Evolutionary conservation across 2,888 invertebrate genomes (phyloP), one percentile per base, ranked within the genome.

Genomic region (Noctuana brunneofusca): DNA sequence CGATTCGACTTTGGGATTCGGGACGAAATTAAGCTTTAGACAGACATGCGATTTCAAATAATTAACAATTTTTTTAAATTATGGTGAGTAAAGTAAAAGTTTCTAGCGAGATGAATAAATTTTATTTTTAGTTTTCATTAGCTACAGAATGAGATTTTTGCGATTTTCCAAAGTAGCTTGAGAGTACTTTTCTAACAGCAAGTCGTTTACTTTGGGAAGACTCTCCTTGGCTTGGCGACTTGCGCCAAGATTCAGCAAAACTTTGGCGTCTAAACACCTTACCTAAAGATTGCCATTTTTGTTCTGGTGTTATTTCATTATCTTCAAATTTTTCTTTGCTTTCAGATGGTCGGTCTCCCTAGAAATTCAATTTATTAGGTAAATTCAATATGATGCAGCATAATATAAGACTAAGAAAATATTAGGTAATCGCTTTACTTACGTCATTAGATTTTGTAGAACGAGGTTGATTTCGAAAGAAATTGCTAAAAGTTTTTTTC

Each of bases 281-380:
- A 0, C 91, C 91, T 66, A 91, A 71, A 32, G 90, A 90, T 71
- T 91, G 91, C 90, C 91, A 91, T 72, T 90, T 91, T 69, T 88
- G 90, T 66, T 91, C 90, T 52, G 83, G 81, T 65, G 72, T 80
- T 58, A 89, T 72, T 72, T 85, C 83, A 71, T 86, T 86, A 43
- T 82, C 83, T 43, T 84, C 83, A 68, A 86, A 87, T 64, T 81
- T 78, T 68, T 86, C 84, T 67, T 84, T 78, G 67, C 83, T 89
- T 50, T 75, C 85, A 11, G 84, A 81, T 54, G 87, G 84, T 56
- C 72, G 70, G 69, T 90, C 90, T 57, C 91, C 91, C 91, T 91
- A 35, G 11, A 60, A 59, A 53, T 6, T 16, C 2, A 41, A 41
- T 2, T 16, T 14, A 27, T 27, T 27, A 27, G 27, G 0, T 6